Evolutionary conservation across 2,888 invertebrate genomes (phyloP).

Genomic region (Pachycephus smyrnensis): DNA sequence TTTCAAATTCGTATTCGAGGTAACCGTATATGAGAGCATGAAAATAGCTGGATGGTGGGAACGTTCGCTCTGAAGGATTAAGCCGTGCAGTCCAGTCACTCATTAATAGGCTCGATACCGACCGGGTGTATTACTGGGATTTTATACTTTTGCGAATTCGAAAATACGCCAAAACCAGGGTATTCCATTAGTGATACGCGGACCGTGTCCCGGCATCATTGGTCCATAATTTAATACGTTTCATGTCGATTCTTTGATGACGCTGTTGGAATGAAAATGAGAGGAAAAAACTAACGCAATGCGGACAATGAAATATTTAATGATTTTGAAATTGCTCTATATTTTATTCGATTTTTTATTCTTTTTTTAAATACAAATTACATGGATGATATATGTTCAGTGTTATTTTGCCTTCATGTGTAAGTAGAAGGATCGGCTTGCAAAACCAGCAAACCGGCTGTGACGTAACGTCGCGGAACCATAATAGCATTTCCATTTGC

Average conservation of each 20-base stretch:
- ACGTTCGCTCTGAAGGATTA: background rate
- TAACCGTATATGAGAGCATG: background rate
- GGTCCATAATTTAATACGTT: constrained; percentile 46
- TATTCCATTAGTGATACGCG: constrained; percentile 62
- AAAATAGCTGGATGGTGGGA: background rate
- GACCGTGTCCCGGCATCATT: constrained; percentile 29
- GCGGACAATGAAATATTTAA: background rate
- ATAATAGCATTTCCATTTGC: constrained; percentile 57
- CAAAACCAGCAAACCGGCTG: background rate
- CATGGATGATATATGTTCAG: background rate
- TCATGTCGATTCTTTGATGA: background rate
- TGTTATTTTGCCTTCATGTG: background rate
- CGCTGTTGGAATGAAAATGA: constrained; percentile 8
- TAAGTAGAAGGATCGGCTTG: constrained; percentile 3
- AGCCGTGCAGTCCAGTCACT: background rate
- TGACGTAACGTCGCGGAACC: constrained; percentile 11
- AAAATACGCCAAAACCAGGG: constrained; percentile 51
- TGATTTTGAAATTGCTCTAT: background rate
- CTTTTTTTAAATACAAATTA: background rate
- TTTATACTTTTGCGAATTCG: constrained; percentile 51
- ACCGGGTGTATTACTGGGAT: constrained; percentile 29
- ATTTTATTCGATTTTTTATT: too few species aligned
- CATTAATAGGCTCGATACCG: background rate
- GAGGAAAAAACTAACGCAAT: constrained; percentile 19
- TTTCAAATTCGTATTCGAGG: background rate